These are phyloP conservation scores for Andricus quercusramuli DNA, from an alignment of 2,888 invertebrate species.

Conservation along the genomic window DNA sequence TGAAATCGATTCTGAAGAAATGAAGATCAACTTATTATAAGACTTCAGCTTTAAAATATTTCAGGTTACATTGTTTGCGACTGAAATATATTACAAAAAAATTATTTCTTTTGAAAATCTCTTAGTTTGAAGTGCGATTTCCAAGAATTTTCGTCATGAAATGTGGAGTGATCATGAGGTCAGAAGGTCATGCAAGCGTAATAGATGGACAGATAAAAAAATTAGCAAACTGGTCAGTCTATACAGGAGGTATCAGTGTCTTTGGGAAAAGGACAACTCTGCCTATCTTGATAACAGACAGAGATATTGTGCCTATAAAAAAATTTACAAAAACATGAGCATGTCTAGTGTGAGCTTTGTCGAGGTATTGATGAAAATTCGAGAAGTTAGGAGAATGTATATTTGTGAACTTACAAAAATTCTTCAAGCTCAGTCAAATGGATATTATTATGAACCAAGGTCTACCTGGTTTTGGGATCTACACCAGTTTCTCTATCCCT, in stretches of 20 bases:
- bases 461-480: conserved; percentile 62
- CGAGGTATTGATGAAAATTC: conserved; percentile 65
- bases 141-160: not conserved
- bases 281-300: conserved; percentile 58
- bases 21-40: not conserved
- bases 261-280: conserved; percentile 63
- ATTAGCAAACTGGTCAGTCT: conserved; percentile 59
- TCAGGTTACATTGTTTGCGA: not conserved
- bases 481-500: conserved; percentile 62
- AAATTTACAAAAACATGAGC: conserved; percentile 57
- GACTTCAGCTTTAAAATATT: not conserved
- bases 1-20: not conserved
- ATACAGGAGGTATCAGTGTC: conserved; percentile 60
- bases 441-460: conserved; percentile 49
- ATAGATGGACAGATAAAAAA: conserved; percentile 59
- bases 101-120: not conserved
- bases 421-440: conserved; percentile 49
- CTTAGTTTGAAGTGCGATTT: not conserved
- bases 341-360: conserved; percentile 51
- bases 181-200: not conserved
- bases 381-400: conserved; percentile 62
- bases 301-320: conserved; percentile 61
- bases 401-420: conserved; percentile 58
- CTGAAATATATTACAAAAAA: not conserved
- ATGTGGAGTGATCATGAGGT: conserved; percentile 14